Conservation (phyloP, 2,888 invertebrate species). For the Anoncus sp. region DNA sequence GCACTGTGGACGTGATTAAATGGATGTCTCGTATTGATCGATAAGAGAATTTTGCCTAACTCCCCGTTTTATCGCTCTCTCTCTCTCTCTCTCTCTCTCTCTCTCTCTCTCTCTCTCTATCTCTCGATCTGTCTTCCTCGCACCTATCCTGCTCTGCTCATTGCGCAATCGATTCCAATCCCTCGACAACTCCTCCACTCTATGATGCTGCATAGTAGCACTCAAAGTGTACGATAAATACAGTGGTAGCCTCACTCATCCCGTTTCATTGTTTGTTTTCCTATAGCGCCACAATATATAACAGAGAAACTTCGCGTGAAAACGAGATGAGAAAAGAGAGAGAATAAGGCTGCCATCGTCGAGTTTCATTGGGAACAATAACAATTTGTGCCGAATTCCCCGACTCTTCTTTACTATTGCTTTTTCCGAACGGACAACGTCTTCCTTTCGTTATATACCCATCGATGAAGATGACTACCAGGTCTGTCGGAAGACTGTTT, state of each 20-base stretch:
- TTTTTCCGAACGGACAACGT: conserved; percentile 35
- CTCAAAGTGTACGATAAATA: conserved; percentile 8
- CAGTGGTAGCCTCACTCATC: conserved; percentile 21
- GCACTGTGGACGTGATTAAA: conserved; percentile 61
- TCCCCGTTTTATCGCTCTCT: too few species aligned
- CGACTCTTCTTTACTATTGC: conserved; percentile 25
- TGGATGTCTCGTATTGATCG: conserved; percentile 61
- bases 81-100: too few species aligned
- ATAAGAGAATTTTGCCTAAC: conserved; percentile 46
- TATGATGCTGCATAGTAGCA: conserved; percentile 17
- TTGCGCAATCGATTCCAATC: conserved; percentile 46
- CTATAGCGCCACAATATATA: conserved; percentile 3
- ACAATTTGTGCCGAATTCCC: conserved; percentile 55
- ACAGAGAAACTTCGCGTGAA: conserved; percentile 17
- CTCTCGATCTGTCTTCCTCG: too few species aligned
- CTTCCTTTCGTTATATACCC: conserved; percentile 44
- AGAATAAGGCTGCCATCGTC: conserved; percentile 15
- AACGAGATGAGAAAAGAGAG: conserved; percentile 50
- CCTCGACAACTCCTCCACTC: conserved; percentile 2
- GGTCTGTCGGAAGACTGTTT: conserved; percentile 33
- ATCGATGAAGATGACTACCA: conserved; percentile 45
- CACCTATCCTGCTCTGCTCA: not conserved
- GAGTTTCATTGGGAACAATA: conserved; percentile 56
- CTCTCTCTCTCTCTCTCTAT: too few species aligned
- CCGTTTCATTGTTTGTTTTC: conserved; percentile 49